These are phyloP conservation scores for Drosophila guanche DNA, from an alignment of 1,140 invertebrate species.

Conservation along the genomic window DNA sequence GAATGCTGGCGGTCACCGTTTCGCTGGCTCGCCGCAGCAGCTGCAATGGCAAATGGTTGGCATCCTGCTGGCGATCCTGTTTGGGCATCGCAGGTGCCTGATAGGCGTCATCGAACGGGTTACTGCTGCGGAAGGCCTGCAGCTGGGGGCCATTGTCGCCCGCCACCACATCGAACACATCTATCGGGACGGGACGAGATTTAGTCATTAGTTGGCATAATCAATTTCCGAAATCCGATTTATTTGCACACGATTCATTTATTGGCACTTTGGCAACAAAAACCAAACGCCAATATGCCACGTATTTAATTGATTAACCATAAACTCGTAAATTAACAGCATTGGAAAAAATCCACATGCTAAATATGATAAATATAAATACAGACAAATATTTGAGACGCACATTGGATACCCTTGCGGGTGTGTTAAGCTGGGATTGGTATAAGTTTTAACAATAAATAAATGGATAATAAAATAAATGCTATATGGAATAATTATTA, in stretches of 20 bases:
- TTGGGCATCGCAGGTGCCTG: not conserved
- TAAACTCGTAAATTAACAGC: constrained; percentile 45
- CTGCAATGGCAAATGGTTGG: constrained; percentile 48
- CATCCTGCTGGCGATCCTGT: constrained; percentile 7
- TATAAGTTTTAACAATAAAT: not conserved
- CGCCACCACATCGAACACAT: constrained; percentile 52
- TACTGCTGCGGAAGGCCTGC: constrained; percentile 44
- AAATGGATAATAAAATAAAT: not conserved
- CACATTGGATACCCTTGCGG: no score
- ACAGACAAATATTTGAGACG: no score
- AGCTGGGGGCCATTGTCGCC: constrained; percentile 41
- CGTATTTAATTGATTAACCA: constrained; percentile 44
- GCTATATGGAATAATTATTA: no score
- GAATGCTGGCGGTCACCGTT: constrained; percentile 57
- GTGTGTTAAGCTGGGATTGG: no score
- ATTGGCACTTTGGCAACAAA: constrained; percentile 13
- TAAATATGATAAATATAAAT: constrained; percentile 5
- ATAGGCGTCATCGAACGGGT: constrained; percentile 35
- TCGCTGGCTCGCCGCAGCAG: constrained; percentile 55
- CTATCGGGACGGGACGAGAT: constrained; percentile 13
- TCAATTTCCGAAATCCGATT: not conserved
- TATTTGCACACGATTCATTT: constrained; percentile 31
- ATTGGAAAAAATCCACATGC: constrained; percentile 6
- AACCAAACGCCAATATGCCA: not conserved
- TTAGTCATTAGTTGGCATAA: not conserved